Evolutionary conservation across 2,113 vertebrate species (phyloP), one percentile per base, ranked within the genome.

Genomic region (Chaenocephalus aceratus): DNA sequence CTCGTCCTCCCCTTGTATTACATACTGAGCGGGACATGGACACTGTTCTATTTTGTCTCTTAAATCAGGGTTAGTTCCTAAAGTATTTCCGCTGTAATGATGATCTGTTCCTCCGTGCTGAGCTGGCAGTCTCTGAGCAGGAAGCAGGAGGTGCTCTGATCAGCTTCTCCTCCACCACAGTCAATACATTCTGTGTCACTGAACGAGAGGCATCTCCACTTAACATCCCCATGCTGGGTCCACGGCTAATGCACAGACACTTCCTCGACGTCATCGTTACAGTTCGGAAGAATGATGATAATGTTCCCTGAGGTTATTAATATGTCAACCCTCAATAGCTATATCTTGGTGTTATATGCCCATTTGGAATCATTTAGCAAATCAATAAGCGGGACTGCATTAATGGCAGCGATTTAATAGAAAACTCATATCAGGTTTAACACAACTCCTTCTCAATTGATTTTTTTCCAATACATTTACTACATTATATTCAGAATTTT

Each of bases 71-170:
- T 71, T 23, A 48, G 49, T 49, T 36, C 46, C 44, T 23, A 16
- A 44, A n/a, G 57, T 21, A 15, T 58, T 21, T 63, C 72, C 72
- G 16, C 64, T 53, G 60, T 46, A 45, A n/a, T 16, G 21, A 10
- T 34, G 66, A 59, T 81, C 18, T 26, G 2, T 53, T 83, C 7
- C 59, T 78, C 41, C 16, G 26, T 77, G 78, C 74, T 87, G 74
- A 88, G 83, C 46, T 59, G 63, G 77, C 78, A 75, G 84, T 82
- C 79, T 64, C 57, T 51, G 56, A 56, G 48, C 80, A 85, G 83
- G 83, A 89, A 88, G 45, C 77, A 75, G 77, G 60, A 79, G 54
- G 66, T n/a, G 59, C 15, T 60, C 69, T 53, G 73, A 82, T 82
- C 72, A 82, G 58, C 61, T 72, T 63, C 12, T 12, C n/a, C 18